Evolutionary conservation across 2,113 vertebrate species (phyloP), one percentile per base, ranked within the genome.

Genomic region (Monopterus albus): DNA sequence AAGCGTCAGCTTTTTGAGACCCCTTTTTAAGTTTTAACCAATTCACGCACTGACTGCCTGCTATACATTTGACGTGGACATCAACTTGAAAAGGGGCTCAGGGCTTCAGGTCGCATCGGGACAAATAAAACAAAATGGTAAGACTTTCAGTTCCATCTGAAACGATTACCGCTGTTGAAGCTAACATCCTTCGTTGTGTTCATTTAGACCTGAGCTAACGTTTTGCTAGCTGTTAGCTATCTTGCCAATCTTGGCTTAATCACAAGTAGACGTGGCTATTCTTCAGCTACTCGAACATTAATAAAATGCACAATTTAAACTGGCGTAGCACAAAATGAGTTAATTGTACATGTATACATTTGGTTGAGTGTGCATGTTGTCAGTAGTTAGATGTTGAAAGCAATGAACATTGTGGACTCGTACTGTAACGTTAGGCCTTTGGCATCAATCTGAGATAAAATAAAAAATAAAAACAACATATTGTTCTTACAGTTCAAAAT

Each of bases 191-290:
- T 8, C 2, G 0, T 4, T 39, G 10, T 40, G 40, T 31, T 76
- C 45, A 65, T 71, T 84, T 63, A 23, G 29, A 8, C 2, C 6
- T 1, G 2, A 39, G 21, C n/a, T 58, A 33, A 2, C 43, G 36
- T 33, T 72, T 56, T 31, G 57, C 20, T 75, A 6, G 59, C 2
- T 50, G 38, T 57, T 82, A 72, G 78, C 73, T 51, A 2, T 45
- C 26, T n/a, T 60, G 81, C 78, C 87, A 89, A 78, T 52, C 18
- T 51, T 68, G 74, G 72, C 71, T 39, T 31, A 31, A 38, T 36
- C 62, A 61, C 57, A 36, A 82, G 90, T 70, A 70, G 83, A 93
- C 91, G 91, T 93, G 92, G 89, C 90, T 78, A 3, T 67, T 64
- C 31, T 21, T 50, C 0, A 40, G 7, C 15, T 15, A 17, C 11